Conservation (phyloP, 2,113 vertebrate genomes). For the Pomatostomus ruficeps region DNA sequence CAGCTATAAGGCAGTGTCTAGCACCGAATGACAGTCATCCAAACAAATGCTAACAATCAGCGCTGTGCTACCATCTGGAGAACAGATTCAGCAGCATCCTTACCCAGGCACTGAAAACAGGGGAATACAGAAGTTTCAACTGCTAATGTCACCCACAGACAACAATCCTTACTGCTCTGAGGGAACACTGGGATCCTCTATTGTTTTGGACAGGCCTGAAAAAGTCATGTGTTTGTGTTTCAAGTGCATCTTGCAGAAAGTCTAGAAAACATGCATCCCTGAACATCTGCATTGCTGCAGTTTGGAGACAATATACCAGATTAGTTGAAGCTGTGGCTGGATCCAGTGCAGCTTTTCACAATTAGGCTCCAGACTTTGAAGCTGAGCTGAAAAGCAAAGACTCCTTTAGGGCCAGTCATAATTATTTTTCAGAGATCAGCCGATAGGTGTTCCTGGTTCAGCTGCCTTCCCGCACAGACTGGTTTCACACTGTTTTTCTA, state of each 20-base stretch:
- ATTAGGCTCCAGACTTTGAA: not conserved
- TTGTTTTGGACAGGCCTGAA: not conserved
- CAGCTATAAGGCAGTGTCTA: not conserved
- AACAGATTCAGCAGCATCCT: not conserved
- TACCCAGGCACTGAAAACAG: not conserved
- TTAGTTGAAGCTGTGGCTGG: not conserved
- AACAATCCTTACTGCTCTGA: not conserved
- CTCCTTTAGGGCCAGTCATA: not conserved
- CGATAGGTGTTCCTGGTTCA: not conserved
- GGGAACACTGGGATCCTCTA: not conserved
- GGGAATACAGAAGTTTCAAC: not conserved
- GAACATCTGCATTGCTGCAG: not conserved
- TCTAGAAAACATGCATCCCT: not conserved
- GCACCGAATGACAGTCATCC: not conserved
- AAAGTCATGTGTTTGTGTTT: not conserved
- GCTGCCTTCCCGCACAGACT: not conserved
- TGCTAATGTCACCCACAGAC: not conserved
- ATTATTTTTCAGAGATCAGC: not conserved
- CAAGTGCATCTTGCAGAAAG: not conserved
- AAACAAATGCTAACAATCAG: not conserved
- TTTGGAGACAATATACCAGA: not conserved
- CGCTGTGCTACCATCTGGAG: not conserved
- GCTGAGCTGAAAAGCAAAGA: not conserved
- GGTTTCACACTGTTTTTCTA: not conserved
- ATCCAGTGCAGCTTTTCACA: not conserved